Evolutionary conservation across 2,113 vertebrate genomes (phyloP).

Genomic region (Oxyruncus cristatus): DNA sequence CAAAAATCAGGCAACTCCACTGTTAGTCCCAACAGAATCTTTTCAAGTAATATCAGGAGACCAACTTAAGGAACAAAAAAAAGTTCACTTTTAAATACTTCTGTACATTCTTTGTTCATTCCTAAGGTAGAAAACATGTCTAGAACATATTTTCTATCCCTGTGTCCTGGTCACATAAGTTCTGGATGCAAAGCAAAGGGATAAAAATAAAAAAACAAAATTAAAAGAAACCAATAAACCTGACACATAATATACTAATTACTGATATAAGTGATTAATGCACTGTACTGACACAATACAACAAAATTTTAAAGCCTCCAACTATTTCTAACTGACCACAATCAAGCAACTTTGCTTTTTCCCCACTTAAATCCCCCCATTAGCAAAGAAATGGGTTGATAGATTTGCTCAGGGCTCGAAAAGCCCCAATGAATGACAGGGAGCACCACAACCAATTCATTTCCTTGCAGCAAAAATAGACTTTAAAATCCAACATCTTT

Average conservation of each 20-base stretch:
- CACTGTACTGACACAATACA: not conserved
- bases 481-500: accelerated
- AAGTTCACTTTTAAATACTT: not conserved
- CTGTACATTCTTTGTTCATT: not conserved
- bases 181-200: not conserved
- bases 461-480: not conserved
- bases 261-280: not conserved
- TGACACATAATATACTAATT: too few species aligned
- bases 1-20: not conserved
- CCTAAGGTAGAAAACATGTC: accelerated
- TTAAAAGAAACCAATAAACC: not conserved
- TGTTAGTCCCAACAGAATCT: not conserved
- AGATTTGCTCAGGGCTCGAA: not conserved
- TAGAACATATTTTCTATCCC: not conserved
- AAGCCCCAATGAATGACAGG: not conserved
- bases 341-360: not conserved
- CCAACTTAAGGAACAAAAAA: accelerated
- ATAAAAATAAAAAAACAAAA: not conserved
- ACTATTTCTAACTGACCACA: not conserved
- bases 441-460: not conserved
- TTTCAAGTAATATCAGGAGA: not conserved
- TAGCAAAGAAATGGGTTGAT: not conserved
- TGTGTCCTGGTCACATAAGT: not conserved
- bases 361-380: not conserved
- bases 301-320: not conserved